Evolutionary conservation across 2,797 vertebrate genomes (phyloP).

Genomic region (Rhinatrema bivittatum): DNA sequence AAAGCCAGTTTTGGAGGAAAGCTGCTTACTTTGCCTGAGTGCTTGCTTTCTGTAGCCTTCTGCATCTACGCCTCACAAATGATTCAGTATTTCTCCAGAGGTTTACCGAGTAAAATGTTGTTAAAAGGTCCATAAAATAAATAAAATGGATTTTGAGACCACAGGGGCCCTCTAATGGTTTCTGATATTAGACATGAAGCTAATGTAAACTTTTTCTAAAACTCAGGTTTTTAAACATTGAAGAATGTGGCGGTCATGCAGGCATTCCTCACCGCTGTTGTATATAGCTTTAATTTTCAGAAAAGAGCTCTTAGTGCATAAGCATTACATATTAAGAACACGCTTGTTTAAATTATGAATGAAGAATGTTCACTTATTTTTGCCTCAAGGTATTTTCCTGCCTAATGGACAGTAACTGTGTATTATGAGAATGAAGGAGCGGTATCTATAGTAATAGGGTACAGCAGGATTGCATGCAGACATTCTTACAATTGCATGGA

Average conservation of each 20-base stretch:
- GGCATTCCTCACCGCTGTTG: conserved; percentile 4
- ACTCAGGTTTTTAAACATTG: conserved; percentile 12
- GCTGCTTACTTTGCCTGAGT: conserved; percentile 15
- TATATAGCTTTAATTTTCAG: conserved; percentile 33
- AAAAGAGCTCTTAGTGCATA: conserved; percentile 28
- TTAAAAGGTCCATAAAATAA: conserved; percentile 57
- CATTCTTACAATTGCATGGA: too few relatives aligned
- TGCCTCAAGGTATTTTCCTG: conserved; percentile 36
- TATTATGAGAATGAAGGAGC: conserved; percentile 1
- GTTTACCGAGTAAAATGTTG: conserved; percentile 36
- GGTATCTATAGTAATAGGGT: conserved; percentile 8
- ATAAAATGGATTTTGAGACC: conserved; percentile 41
- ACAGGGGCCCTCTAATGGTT: conserved; percentile 30
- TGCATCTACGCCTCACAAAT: conserved; percentile 21
- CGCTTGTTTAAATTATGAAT: conserved; percentile 47
- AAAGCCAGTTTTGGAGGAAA: conserved; percentile 22
- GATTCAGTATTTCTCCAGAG: conserved; percentile 39
- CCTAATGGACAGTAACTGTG: conserved; percentile 31
- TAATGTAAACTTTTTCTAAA: conserved; percentile 31
- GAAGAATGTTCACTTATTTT: conserved; percentile 24
- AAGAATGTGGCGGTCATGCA: conserved; percentile 20
- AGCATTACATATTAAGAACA: conserved; percentile 36
- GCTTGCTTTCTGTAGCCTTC: conserved; percentile 39
- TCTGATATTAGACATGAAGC: conserved; percentile 30
- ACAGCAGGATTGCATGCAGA: too few relatives aligned